Base-by-base conservation (phyloP, 2,113 vertebrate species). In the Petrocephalus zakoni region DNA sequence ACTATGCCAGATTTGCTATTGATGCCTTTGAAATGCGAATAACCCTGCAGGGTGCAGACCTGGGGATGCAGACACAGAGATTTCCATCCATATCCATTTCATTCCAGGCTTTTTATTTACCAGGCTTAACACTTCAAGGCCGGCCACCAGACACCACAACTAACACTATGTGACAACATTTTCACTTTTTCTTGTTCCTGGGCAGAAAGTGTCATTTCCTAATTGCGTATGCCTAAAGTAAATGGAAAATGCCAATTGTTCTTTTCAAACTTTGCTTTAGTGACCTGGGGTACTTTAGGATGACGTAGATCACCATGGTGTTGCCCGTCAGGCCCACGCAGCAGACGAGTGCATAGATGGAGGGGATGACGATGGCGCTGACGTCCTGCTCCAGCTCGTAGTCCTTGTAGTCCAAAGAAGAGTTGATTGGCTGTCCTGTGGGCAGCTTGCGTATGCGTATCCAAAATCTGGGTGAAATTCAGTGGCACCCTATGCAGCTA, bases 281-380 rank as follows among this genome's bases (percentile, higher is more conserved):
- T 42, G 42, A 42, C 42, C 42, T 42, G 42, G 42, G 42, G 61
- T 91, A 91, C 61, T 89, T 87, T 19, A 92, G 90, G 56, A 92
- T 90, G 10, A 93, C 92, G 64, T 93, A 93, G 49, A 93, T 93
- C 42, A 93, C 91, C 88, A 93, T 85, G 22, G 89, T 87, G 56
- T 93, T 92, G 25, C 92, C 92, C 22, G 87, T 89, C 61, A 91
- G 85, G 7, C 92, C 92, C 51, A 91, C 91, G 29, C 84, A 87
- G 89, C 92, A 91, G 10, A 92, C 92, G 34, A 92, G 55, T 8
- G 88, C 89, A 87, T 92, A 93, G 83, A 93, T 89, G 37, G 88
- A 90, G 29, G 91, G 89, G 34, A 93, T 91, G 49, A 92, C 85
- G 9, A 93, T 87, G 6, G 34, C 85, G 56, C 75, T 87, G 58